Base-by-base conservation (phyloP, 2,797 vertebrate species). In the Hydrophis major region DNA sequence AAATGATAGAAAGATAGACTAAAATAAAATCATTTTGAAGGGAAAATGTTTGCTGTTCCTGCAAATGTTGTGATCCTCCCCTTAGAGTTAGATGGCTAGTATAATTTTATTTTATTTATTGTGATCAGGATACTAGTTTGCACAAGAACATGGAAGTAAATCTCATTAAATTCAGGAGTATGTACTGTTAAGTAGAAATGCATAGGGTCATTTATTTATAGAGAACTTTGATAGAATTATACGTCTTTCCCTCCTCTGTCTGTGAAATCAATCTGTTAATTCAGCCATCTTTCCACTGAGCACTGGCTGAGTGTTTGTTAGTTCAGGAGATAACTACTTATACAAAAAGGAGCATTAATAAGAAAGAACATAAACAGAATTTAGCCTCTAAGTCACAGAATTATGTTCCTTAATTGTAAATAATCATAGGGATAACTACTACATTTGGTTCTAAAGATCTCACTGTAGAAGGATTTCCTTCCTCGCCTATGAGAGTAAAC, bases 21-120 rank as follows among this genome's bases (percentile, higher is more conserved):
- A 78, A 69, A 93, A 28, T 78, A 28, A 63, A 61, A 66, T 10
- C 14, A 25, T 88, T 88, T 66, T 89, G 7, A 3, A 1, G 16
- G 28, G 6, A 2, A 61, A 66, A 10, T 74, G 0, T 8, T 28
- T 60, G 37, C 63, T 66, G 0, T 22, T 55, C 13, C 37, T 11
- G 37, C 20, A 69, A 3, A 94, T 47, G 20, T 66, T 87, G 94
- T 1, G 12, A 8, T 89, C 94, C 93, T 90, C 94, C 95, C 93
- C n/a, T 95, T 90, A 91, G 90, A 89, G 87, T 59, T 95, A 93
- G 94, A 89, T 92, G 88, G 89, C 4, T 27, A 87, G 32, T 12
- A 66, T 63, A 60, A n/a, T 56, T 94, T 91, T 83, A 74, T 83
- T 50, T 22, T 87, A 28, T 1, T 5, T 60, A n/a, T 0, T 86